Base-by-base conservation (phyloP, 2,797 vertebrate genomes). In the Siniperca scherzeri region DNA sequence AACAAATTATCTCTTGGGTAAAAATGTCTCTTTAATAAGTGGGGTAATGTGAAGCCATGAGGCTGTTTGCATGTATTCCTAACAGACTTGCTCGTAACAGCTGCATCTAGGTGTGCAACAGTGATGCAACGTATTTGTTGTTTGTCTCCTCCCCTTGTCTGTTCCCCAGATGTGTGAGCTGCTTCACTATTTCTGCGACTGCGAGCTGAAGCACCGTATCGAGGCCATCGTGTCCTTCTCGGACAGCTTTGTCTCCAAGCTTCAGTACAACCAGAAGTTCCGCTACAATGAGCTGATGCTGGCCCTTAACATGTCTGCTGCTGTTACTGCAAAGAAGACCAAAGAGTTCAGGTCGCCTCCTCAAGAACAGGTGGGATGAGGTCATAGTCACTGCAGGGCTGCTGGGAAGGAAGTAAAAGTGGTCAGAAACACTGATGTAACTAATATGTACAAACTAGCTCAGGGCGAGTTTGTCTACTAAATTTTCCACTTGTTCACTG, bases 321-420 rank as follows among this genome's bases (percentile, higher is more conserved):
- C 99, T 12, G 93, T 99, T 48, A 99, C 99, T 0, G 99, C 99
- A 56, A 97, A 97, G 91, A 99, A 99, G 91, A 99, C 99, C 67
- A 98, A 96, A 90, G 99, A 99, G 94, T 99, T 99, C 90, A 96
- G 99, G 33, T 99, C 98, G 3, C 98, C 99, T n/a, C 98, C 99
- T 9, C 99, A 99, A 91, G 99, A 99, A 72, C 99, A 99, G 97
- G 99, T 99, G 83, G 83, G 88, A 60, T 1, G 21, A 42, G 46
- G 70, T 19, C 21, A 14, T 1, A 12, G 25, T 56, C 3, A 21
- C 48, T 19, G 30, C 46, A 53, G 33, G 60, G 1, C 21, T 4
- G 12, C 10, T 62, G 36, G 57, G 46, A 19, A 19, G 12, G 14
- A 56, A 13, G 13, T 7, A 30, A 80, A 22, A 7, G 13, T 42